These are phyloP conservation scores for Myrmecophaga tridactyla DNA, from an alignment of 2,113 vertebrate species.

Conservation along the genomic window DNA sequence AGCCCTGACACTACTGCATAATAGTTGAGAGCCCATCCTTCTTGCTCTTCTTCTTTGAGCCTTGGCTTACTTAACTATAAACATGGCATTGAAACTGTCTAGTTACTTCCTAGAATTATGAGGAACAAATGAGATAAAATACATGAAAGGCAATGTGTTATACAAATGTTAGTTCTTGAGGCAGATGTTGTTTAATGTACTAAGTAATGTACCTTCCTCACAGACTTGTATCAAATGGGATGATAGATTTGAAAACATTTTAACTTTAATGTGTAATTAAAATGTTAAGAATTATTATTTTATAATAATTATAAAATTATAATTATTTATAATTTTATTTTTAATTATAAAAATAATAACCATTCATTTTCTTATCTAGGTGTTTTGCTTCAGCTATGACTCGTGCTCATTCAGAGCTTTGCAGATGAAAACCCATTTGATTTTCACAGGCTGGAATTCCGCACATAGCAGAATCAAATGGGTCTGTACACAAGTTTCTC, in stretches of 20 bases:
- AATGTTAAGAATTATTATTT: constrained; percentile 63
- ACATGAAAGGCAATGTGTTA: not conserved
- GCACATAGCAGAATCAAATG: not conserved
- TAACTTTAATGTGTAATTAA: constrained; percentile 56
- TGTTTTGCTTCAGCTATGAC: constrained; percentile 50
- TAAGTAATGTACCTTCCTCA: constrained; percentile 35
- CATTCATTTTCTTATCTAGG: constrained; percentile 57
- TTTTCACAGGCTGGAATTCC: constrained; percentile 16
- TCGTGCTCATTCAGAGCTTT: constrained; percentile 44
- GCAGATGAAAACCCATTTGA: constrained; percentile 41
- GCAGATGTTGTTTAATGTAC: constrained; percentile 56
- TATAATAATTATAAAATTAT: too few relatives aligned
- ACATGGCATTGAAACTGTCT: constrained; percentile 32
- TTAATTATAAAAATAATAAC: constrained; percentile 67
- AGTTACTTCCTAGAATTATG: constrained; percentile 13
- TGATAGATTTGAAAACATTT: constrained; percentile 62
- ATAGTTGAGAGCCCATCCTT: not conserved
- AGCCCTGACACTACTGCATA: not conserved
- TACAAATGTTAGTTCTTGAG: constrained; percentile 12
- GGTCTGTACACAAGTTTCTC: not conserved
- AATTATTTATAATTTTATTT: too few relatives aligned
- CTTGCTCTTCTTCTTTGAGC: not conserved
- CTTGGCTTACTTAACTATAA: constrained; percentile 6
- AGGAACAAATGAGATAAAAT: constrained; percentile 8
- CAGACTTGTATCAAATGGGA: constrained; percentile 31